phyloP scores from a whole-genome alignment of 2,797 vertebrate species.

The Rhodeus uyekii region DNA sequence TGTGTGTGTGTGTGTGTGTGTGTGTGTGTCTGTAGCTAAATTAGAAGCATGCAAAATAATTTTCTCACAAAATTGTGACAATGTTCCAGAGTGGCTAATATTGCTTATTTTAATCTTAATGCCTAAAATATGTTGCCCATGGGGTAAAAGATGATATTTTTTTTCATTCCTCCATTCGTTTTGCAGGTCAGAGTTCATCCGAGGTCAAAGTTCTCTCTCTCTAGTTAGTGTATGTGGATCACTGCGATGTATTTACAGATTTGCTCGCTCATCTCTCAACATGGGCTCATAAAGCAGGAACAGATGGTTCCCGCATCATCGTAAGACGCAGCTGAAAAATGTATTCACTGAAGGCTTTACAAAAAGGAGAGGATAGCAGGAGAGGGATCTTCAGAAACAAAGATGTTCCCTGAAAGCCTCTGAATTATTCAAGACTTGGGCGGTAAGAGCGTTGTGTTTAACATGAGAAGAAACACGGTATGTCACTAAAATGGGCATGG shows the following conservation, averaged over 20 bases:
- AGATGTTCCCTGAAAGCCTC: conserved; percentile 38
- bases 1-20: too few species aligned
- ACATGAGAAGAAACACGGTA: not conserved
- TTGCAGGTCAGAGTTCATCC: conserved; percentile 9
- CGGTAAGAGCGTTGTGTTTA: not conserved
- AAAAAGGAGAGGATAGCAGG: conserved; percentile 16
- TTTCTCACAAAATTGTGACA: too few species aligned
- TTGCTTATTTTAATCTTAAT: too few species aligned
- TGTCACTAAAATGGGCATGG: not conserved
- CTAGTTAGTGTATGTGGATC: conserved; percentile 2
- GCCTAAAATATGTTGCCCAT: too few species aligned
- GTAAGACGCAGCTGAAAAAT: conserved; percentile 54
- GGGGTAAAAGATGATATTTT: too few species aligned
- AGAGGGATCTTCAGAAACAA: conserved; percentile 45
- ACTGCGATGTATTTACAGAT: conserved; percentile 27
- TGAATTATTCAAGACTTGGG: conserved; percentile 53
- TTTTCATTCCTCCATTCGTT: too few species aligned
- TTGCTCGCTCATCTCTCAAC: conserved; percentile 19
- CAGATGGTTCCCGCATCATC: conserved; percentile 54
- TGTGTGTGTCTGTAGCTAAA: too few species aligned
- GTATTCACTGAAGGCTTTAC: conserved; percentile 39
- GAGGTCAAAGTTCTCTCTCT: not conserved
- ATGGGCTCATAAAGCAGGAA: conserved; percentile 25
- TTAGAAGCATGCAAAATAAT: too few species aligned
- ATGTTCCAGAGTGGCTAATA: too few species aligned